Conservation (phyloP, 2,113 vertebrate species). For the Myiozetetes cayanensis region DNA sequence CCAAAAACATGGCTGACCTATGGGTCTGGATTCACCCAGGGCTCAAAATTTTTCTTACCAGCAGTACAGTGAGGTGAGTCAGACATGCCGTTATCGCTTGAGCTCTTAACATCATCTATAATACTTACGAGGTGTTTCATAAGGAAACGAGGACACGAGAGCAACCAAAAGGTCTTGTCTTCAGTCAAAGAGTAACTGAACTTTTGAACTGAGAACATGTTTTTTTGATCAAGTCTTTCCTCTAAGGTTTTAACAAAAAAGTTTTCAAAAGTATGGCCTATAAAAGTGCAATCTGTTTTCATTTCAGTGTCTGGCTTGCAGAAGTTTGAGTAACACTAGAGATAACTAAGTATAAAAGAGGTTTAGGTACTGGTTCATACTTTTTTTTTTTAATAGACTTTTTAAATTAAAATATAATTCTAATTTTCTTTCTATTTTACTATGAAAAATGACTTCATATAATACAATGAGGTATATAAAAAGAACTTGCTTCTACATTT, state of each 20-base stretch:
- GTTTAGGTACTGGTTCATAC: neutral
- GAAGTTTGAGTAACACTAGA: neutral
- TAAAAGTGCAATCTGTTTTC: neutral
- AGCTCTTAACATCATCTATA: neutral
- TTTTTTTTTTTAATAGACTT: neutral
- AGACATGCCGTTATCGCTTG: neutral
- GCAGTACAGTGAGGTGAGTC: neutral
- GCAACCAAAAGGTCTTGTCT: neutral
- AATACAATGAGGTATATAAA: neutral
- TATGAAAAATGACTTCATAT: neutral
- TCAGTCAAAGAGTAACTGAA: neutral
- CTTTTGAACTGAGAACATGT: neutral
- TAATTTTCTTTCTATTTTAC: neutral
- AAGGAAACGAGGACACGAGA: neutral
- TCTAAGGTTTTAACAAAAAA: neutral
- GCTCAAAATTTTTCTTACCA: neutral
- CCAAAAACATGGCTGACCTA: neutral
- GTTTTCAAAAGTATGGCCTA: neutral
- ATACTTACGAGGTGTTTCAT: neutral
- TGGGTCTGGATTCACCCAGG: neutral
- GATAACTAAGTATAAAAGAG: neutral
- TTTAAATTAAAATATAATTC: neutral
- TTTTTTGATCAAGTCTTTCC: neutral
- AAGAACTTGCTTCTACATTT: neutral
- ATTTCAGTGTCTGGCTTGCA: neutral